phyloP scores from a whole-genome alignment of 2,797 vertebrate species.

The Ataeniobius toweri region DNA sequence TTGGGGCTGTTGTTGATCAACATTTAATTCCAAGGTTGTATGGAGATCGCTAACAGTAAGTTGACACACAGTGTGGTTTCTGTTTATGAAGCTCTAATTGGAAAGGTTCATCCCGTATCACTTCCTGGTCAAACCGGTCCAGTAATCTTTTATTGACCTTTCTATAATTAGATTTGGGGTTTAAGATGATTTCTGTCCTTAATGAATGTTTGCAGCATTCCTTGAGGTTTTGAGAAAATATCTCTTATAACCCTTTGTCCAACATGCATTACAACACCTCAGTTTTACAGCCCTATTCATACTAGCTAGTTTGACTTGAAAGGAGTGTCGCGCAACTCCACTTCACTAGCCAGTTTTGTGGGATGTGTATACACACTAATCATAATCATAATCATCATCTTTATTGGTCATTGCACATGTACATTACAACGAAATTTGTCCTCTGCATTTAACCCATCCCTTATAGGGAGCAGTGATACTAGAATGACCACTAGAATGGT shows the following conservation, averaged over 20 bases:
- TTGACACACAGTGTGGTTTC: background rate
- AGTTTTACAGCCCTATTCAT: background rate
- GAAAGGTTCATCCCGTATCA: background rate
- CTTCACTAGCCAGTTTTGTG: background rate
- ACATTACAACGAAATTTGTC: too few species aligned
- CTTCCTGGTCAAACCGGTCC: background rate
- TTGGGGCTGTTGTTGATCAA: background rate
- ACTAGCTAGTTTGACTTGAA: background rate
- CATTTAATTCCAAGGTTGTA: background rate
- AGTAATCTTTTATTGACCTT: background rate
- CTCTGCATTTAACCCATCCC: too few species aligned
- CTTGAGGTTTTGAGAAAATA: background rate
- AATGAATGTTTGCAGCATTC: background rate
- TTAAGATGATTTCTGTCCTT: background rate
- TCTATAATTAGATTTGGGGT: background rate
- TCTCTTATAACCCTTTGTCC: background rate
- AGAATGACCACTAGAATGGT: background rate
- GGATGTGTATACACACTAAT: background rate
- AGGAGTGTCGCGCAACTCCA: background rate
- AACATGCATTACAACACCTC: background rate
- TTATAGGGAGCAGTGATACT: too few species aligned
- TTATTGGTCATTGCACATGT: too few species aligned
- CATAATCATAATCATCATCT: too few species aligned
- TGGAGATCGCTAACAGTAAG: background rate
- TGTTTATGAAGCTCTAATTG: background rate